Base-by-base conservation (phyloP, 2,113 vertebrate species). In the Megaceryle torquata region DNA sequence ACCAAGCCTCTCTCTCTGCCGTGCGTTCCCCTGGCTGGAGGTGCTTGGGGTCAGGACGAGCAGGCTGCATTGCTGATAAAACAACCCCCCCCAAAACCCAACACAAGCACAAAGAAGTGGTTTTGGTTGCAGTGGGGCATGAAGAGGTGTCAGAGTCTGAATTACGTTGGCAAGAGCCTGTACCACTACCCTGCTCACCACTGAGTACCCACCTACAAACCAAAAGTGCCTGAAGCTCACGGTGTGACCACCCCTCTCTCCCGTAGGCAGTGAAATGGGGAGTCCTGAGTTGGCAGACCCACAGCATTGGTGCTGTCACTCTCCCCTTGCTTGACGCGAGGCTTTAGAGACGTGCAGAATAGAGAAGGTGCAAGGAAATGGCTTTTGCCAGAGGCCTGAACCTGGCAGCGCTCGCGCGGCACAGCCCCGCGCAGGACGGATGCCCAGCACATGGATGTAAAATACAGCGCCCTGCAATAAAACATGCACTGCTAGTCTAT, bases 401-500 rank as follows among this genome's bases (percentile, higher is more conserved):
- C 29, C 74, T 72, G 3, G 0, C 37, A 5, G 18, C 15, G 72
- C 83, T 35, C 22, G 13, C 3, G 2, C 60, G 4, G 46, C 12
- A 3, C 91, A 51, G 91, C 57, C 59, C 86, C 8, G 14, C 85
- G 1, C 59, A 28, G 83, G 88, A 59, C 91, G 59, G 93, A 79
- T 90, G 80, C 95, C 92, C 88, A 35, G 83, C 90, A 51, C 88
- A 35, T 0, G 0, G 79, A 44, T 85, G 68, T 91, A 80, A 96
- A 95, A 93, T 88, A 89, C 91, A 91, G 94, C 0, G 59, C 92
- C 94, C 89, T 86, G 82, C 93, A 46, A 93, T 95, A 94, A 96
- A 95, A 91, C 89, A 92, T 96, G 93, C 83, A 70, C 96, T 80
- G 90, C 78, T 93, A 92, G 84, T 95, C 93, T 69, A 94, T 95